A percentile compares a stretch with the other conserved stretches of the same genome.
Evolutionary conservation across 2,888 invertebrate species (phyloP).

Genomic region (Trypoxylon attenuatum): DNA sequence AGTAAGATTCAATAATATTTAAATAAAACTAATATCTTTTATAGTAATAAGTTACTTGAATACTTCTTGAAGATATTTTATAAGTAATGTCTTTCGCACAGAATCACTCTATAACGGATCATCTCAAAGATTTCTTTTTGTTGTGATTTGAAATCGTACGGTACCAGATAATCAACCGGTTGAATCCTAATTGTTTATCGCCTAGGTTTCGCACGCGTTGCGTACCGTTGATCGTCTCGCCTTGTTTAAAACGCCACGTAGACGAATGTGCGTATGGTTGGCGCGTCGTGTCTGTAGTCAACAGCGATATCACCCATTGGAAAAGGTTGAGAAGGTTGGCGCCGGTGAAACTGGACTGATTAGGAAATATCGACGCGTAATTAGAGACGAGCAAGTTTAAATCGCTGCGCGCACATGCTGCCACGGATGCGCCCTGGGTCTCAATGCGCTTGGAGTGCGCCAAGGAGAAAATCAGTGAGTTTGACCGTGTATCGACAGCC

Average conservation of each 20-base stretch:
- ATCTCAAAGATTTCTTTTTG: too few species aligned
- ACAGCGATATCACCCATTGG: constrained; percentile 16
- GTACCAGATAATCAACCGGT: too few species aligned
- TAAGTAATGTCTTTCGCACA: too few species aligned
- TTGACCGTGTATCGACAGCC: constrained; percentile 17
- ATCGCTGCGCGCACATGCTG: constrained; percentile 49
- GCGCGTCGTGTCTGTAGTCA: constrained; percentile 24
- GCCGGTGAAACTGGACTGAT: constrained; percentile 66
- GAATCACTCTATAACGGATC: too few species aligned
- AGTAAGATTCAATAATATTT: too few species aligned
- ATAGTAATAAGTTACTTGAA: too few species aligned
- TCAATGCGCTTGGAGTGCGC: constrained; percentile 55
- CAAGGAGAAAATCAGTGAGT: constrained; percentile 61
- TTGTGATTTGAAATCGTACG: too few species aligned
- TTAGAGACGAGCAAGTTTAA: constrained; percentile 63
- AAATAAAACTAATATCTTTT: too few species aligned
- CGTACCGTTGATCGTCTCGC: too few species aligned
- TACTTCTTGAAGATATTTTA: too few species aligned
- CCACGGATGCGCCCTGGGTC: constrained; percentile 59
- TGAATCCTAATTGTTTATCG: neutral
- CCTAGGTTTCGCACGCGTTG: neutral
- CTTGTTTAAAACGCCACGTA: too few species aligned
- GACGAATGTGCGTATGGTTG: too few species aligned
- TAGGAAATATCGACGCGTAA: constrained; percentile 70
- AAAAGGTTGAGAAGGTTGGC: constrained; percentile 33